Conservation (phyloP, 2,888 invertebrate species). For the Chorisops tibialis region DNA sequence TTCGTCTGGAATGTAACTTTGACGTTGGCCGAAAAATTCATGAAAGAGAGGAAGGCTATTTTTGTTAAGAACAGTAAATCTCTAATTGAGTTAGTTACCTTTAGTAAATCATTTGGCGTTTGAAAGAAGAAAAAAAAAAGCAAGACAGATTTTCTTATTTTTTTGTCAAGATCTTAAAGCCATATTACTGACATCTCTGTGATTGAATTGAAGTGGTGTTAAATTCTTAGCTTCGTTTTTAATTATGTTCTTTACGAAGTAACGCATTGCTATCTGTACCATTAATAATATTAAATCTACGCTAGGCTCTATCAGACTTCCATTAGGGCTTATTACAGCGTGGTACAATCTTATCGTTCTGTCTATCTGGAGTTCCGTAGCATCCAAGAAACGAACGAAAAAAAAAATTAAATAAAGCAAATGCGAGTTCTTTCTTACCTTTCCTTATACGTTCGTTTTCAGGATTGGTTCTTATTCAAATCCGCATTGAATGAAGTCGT, state of each 20-base stretch:
- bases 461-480: slow-evolving; percentile 15
- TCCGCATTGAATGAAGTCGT: slow-evolving; percentile 7
- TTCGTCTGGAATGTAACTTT: not conserved
- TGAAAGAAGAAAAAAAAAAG: too few relatives aligned
- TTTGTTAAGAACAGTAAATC: too few relatives aligned
- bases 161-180: too few relatives aligned
- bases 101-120: too few relatives aligned
- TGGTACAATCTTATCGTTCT: not conserved
- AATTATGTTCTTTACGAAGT: slow-evolving; percentile 7
- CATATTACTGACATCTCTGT: too few relatives aligned
- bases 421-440: slow-evolving; percentile 18
- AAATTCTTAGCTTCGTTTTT: not conserved
- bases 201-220: too few relatives aligned
- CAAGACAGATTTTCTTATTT: too few relatives aligned
- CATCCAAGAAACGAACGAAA: not conserved
- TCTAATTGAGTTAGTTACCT: too few relatives aligned
- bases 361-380: not conserved
- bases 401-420: slow-evolving; percentile 7
- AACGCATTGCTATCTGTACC: not conserved
- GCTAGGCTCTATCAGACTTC: slow-evolving; percentile 12
- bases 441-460: not conserved
- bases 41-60: not conserved
- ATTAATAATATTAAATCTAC: slow-evolving; percentile 16
- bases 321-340: slow-evolving; percentile 16
- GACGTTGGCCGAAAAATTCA: not conserved